Percentiles rank a stretch among this genome's conserved stretches.
Conservation (phyloP, 2,113 vertebrate species). For the Epinephelus cyanopodus region DNA sequence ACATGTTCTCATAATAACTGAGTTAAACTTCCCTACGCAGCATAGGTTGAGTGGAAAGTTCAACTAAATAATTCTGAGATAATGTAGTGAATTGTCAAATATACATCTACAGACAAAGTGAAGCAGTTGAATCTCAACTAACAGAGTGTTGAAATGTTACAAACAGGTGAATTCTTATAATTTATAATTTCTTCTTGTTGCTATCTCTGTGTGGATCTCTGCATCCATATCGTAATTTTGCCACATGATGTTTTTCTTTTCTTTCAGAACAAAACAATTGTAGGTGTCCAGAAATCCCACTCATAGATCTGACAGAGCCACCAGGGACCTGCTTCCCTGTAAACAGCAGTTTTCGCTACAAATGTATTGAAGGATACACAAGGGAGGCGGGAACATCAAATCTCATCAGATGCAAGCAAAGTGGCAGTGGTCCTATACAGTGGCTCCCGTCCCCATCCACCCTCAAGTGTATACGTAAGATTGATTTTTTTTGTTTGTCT, state of each 20-base stretch:
- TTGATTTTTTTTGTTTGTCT: neutral
- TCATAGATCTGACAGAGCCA: rapidly evolving
- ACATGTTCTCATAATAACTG: too few species aligned
- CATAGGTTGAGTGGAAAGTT: too few species aligned
- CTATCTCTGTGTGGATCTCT: neutral
- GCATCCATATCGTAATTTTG: neutral
- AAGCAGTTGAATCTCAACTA: too few species aligned
- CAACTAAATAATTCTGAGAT: too few species aligned
- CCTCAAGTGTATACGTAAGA: conserved; percentile 78
- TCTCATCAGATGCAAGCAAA: conserved; percentile 42
- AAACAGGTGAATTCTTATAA: too few species aligned
- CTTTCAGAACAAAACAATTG: conserved; percentile 13
- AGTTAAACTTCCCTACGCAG: too few species aligned
- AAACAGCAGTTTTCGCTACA: neutral
- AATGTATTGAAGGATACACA: conserved; percentile 38
- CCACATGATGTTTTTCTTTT: neutral
- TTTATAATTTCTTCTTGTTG: too few species aligned
- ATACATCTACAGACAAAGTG: too few species aligned
- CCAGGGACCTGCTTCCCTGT: rapidly evolving
- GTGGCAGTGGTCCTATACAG: rapidly evolving
- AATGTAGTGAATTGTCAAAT: too few species aligned
- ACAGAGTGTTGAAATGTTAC: too few species aligned
- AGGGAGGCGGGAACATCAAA: conserved; percentile 81
- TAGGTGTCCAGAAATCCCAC: neutral
- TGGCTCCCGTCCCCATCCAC: rapidly evolving